These are phyloP conservation scores for Callipepla squamata DNA, from an alignment of 2,113 vertebrate genomes.

Conservation along the genomic window DNA sequence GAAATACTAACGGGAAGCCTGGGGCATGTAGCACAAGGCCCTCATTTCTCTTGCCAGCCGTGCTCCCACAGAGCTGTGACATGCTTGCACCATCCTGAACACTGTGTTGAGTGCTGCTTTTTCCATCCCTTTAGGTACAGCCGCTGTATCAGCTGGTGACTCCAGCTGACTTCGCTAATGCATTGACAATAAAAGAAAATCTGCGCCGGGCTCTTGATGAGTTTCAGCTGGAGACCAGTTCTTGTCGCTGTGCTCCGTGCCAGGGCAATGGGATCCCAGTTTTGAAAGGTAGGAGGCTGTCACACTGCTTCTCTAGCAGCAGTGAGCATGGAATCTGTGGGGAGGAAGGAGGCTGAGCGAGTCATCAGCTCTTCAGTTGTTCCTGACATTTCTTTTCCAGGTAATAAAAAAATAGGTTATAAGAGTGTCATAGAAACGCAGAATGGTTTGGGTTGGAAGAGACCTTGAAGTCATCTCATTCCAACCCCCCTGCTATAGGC, in stretches of 20 bases:
- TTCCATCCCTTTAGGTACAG: constrained; percentile 73
- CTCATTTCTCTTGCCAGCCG: background rate
- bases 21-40: background rate
- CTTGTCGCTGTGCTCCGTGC: constrained; percentile 89
- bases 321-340: background rate
- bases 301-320: background rate
- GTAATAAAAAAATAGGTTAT: background rate
- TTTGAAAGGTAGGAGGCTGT: constrained; percentile 81
- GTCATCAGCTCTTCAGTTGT: background rate
- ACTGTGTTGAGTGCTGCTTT: background rate
- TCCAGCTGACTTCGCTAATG: constrained; percentile 77
- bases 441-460: too few relatives aligned
- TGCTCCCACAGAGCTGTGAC: fast-evolving
- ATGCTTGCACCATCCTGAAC: background rate
- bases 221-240: constrained; percentile 83
- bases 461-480: too few relatives aligned
- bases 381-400: background rate
- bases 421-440: background rate
- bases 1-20: background rate
- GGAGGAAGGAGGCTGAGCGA: background rate
- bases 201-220: constrained; percentile 85
- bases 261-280: constrained; percentile 85
- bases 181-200: constrained; percentile 81
- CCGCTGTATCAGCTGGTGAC: constrained; percentile 89
- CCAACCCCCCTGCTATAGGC: too few relatives aligned